These are phyloP conservation scores for Trichoplax adhaerens DNA, from an alignment of 37 sponge, comb jelly and placozoan genomes.

Conservation along the genomic window DNA sequence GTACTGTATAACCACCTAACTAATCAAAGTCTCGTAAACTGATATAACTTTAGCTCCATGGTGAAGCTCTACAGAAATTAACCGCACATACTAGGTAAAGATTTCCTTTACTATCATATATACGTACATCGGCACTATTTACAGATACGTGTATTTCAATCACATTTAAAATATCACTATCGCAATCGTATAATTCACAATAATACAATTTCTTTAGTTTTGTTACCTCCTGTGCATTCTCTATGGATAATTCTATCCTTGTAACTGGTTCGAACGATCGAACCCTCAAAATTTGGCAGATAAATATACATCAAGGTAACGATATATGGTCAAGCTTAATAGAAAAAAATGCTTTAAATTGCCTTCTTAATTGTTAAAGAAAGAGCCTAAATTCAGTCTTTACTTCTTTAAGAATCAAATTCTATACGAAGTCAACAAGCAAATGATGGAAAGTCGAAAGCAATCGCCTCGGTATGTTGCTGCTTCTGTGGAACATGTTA, in stretches of 20 bases:
- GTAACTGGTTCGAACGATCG: constrained; percentile 46
- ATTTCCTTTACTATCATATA: too few species aligned
- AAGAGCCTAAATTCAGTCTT: constrained; percentile 11
- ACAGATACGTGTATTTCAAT: too few species aligned
- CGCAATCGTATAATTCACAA: too few species aligned
- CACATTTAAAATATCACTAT: too few species aligned
- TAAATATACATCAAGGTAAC: not conserved
- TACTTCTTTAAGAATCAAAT: constrained; percentile 2
- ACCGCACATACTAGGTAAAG: too few species aligned
- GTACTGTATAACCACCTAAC: too few species aligned
- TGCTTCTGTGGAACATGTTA: too few species aligned
- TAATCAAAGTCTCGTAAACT: too few species aligned
- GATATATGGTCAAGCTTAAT: not conserved
- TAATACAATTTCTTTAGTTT: constrained; percentile 13
- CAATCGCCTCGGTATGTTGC: not conserved
- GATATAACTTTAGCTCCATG: too few species aligned
- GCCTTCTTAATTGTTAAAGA: constrained; percentile 8
- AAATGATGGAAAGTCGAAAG: not conserved
- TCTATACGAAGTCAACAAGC: constrained; percentile 13
- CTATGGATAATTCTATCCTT: constrained; percentile 21
- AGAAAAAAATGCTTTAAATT: not conserved
- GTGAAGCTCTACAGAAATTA: too few species aligned
- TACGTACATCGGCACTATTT: too few species aligned
- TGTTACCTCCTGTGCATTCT: constrained; percentile 41
- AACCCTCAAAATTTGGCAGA: constrained; percentile 26